Evolutionary conservation across 2,797 vertebrate genomes (phyloP).

Genomic region (Falco naumanni): DNA sequence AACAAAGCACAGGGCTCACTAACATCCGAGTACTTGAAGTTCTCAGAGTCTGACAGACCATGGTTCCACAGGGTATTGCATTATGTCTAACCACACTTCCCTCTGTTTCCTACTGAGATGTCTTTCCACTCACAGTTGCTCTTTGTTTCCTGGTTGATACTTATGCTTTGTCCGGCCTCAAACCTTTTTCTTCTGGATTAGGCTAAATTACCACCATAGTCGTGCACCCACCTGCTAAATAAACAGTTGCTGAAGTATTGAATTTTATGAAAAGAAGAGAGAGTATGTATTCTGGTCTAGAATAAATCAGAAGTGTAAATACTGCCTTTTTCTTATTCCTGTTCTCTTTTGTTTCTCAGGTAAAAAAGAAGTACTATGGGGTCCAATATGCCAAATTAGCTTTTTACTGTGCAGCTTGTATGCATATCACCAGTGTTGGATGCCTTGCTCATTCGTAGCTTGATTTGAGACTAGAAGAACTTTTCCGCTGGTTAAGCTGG

Average conservation of each 20-base stretch:
- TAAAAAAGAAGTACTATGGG: neutral
- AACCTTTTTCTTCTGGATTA: neutral
- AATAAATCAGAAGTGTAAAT: neutral
- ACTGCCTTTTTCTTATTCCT: neutral
- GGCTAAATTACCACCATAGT: neutral
- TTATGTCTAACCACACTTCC: neutral
- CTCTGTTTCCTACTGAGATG: neutral
- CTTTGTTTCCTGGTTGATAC: neutral
- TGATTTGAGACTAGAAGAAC: neutral
- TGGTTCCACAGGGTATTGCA: rapidly evolving
- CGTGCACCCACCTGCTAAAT: neutral
- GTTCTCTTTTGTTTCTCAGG: rapidly evolving
- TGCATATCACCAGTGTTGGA: neutral
- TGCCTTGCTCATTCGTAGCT: neutral
- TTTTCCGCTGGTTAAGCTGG: rapidly evolving
- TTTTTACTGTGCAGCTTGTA: neutral
- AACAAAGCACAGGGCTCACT: neutral
- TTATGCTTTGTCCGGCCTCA: neutral
- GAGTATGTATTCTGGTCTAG: rapidly evolving
- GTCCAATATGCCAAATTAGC: neutral
- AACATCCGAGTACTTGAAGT: neutral
- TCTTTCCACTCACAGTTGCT: neutral
- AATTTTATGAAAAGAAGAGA: neutral
- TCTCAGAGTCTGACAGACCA: neutral
- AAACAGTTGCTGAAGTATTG: neutral